These are phyloP conservation scores for Drosophila biarmipes DNA, from an alignment of 1,140 invertebrate genomes.

Conservation along the genomic window DNA sequence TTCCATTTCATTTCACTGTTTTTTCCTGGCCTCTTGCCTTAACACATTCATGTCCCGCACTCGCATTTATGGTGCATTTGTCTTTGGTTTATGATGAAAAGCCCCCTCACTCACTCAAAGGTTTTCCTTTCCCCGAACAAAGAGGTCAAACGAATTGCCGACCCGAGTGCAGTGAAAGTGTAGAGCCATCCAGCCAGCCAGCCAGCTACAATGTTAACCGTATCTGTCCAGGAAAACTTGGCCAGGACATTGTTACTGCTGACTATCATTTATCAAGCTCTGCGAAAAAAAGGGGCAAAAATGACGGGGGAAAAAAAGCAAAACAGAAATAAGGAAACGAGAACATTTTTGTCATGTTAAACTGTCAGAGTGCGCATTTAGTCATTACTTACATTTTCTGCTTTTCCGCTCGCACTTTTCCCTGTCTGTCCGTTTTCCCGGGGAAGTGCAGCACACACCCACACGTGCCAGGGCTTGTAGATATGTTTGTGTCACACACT, in stretches of 20 bases:
- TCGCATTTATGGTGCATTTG: constrained; percentile 70
- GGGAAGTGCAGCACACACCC: constrained; percentile 53
- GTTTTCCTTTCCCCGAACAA: constrained; percentile 32
- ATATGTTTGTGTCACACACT: constrained; percentile 50
- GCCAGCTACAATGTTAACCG: constrained; percentile 39
- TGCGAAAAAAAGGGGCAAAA: constrained; percentile 21
- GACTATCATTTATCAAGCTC: constrained; percentile 79
- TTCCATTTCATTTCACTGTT: constrained; percentile 51
- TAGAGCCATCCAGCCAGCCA: constrained; percentile 7
- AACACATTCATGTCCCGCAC: constrained; percentile 51
- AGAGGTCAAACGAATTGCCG: constrained; percentile 39
- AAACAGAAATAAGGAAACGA: constrained; percentile 66
- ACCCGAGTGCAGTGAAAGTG: constrained; percentile 57
- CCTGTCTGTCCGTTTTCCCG: constrained; percentile 54
- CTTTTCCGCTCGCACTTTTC: constrained; percentile 25
- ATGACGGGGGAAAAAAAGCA: constrained; percentile 32
- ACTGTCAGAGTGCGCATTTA: constrained; percentile 82
- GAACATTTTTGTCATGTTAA: constrained; percentile 81
- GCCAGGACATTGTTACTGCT: constrained; percentile 36
- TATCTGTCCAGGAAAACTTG: constrained; percentile 59
- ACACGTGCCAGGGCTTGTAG: constrained; percentile 4
- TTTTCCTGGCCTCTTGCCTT: constrained; percentile 37
- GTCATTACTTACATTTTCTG: constrained; percentile 78
- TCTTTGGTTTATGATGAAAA: constrained; percentile 71
- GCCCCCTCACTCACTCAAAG: constrained; percentile 67